phyloP scores from a whole-genome alignment of 2,113 vertebrate species.

The human region GRCh38 chr7:78779001-78779500 shows the following conservation, averaged over 20 bases:
- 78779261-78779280: neutral
- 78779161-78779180: too few species aligned
- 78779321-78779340: neutral
- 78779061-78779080: too few species aligned
- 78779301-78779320: neutral
- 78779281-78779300: neutral
- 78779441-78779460: neutral
- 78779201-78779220: neutral
- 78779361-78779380: neutral
- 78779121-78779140: too few species aligned
- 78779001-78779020: too few species aligned
- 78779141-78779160: too few species aligned
- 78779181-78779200: too few species aligned
- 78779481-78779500: neutral
- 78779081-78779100: too few species aligned
- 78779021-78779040: too few species aligned
- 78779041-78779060: too few species aligned
- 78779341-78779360: neutral
- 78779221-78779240: neutral
- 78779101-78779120: too few species aligned
- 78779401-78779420: neutral
- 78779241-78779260: neutral
- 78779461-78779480: neutral
- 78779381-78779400: neutral
- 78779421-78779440: constrained; percentile 20